Base-by-base conservation (phyloP, 2,888 invertebrate species). In the Drosophila lutescens region DNA sequence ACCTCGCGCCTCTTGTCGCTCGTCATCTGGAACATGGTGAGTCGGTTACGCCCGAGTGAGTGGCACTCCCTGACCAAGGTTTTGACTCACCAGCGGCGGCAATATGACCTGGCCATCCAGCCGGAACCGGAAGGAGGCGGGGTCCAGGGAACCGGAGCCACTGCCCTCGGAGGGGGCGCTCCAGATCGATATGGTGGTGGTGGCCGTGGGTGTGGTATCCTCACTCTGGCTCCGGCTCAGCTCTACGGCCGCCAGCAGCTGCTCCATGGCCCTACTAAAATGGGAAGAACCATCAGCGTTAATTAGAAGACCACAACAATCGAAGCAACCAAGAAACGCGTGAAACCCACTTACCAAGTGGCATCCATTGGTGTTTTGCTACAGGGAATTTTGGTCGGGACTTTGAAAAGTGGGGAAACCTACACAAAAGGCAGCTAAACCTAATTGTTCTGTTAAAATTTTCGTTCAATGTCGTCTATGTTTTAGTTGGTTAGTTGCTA, bases 91-190 rank as follows among this genome's bases (percentile, higher is more conserved):
- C 81, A 92, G 54, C 12, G 91, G 91, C 69, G 91, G 91, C 67
- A 92, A 69, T 70, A 92, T 92, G 41, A 91, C 90, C 55, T 89
- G 86, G n/a, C 91, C 91, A 81, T 90, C 86, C 84, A 92, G 89
- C 88, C 88, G 89, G 76, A 91, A 92, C 76, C 89, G 46, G 40
- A 90, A 90, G 60, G 78, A 43, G 49, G 12, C 49, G 34, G 34
- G 34, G 34, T 32, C 30, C 34, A 13, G 7, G 13, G 15, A 53
- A 36, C n/a, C n/a, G 50, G 66, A 10, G 61, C 12, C 47, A 34
- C 13, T 34, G 20, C 34, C 49, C 17, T 49, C 17, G 13, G 49
- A 34, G 4, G 17, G 49, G 30, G 44, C 17, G 40, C 23, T 59
- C 40, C 38, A 44, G 17, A 49, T 49, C 32, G 44, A 46, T 44